These are phyloP conservation scores for Drosophila macrothrix DNA, from an alignment of 2,888 invertebrate genomes.

Conservation along the genomic window DNA sequence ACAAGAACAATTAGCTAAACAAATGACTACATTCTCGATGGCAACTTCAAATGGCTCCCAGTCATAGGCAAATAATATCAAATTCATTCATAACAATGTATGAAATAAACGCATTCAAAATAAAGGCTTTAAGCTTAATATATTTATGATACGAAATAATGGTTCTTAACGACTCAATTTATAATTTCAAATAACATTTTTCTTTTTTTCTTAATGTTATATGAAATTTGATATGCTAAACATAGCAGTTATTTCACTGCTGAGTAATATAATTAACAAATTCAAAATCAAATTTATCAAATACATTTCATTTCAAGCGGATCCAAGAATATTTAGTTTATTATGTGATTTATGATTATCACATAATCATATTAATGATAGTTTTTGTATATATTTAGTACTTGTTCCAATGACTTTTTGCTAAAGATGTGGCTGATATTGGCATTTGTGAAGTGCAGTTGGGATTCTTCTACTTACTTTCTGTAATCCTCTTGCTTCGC, in stretches of 20 bases:
- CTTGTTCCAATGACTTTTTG: background rate
- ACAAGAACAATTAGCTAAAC: constrained; percentile 10
- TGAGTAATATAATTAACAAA: background rate
- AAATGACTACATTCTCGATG: constrained; percentile 26
- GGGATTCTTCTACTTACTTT: constrained; percentile 4
- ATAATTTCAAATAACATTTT: background rate
- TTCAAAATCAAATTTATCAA: background rate
- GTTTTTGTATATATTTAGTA: background rate
- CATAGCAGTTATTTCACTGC: too few relatives aligned
- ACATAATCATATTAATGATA: background rate
- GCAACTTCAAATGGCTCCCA: constrained; percentile 16
- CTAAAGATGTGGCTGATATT: background rate
- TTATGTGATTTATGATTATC: background rate
- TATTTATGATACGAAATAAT: background rate
- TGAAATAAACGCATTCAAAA: background rate
- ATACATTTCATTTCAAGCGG: background rate
- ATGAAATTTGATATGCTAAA: background rate
- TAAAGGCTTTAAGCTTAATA: background rate
- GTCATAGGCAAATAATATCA: constrained; percentile 12
- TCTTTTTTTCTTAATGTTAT: too few relatives aligned
- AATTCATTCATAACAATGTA: constrained; percentile 3
- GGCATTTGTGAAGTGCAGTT: background rate
- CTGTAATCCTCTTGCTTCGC: constrained; percentile 9
- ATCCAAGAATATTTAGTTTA: background rate
- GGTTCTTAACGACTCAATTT: background rate